Evolutionary conservation across 2,113 vertebrate species (phyloP).

Genomic region (Agelaius tricolor): DNA sequence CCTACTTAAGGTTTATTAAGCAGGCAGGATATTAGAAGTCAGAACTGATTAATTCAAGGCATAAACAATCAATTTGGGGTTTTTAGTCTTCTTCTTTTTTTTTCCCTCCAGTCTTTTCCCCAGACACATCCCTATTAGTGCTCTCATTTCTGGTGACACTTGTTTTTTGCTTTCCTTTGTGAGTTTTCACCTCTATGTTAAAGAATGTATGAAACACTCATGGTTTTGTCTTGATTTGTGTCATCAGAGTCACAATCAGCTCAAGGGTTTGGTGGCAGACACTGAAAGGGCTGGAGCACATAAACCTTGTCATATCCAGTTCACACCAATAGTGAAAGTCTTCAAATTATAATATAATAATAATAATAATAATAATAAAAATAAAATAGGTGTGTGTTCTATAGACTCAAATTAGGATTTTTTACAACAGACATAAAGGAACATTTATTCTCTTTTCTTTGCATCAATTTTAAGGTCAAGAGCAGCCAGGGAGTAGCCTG

Average conservation of each 20-base stretch:
- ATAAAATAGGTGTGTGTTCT: not conserved
- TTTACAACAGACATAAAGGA: not conserved
- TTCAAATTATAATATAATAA: not conserved
- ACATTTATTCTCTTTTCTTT: not conserved
- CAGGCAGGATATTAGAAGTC: conserved; percentile 45
- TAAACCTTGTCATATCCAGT: not conserved
- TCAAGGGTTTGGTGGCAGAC: not conserved
- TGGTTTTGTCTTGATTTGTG: not conserved
- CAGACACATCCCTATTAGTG: not conserved
- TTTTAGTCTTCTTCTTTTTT: not conserved
- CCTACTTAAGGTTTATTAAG: conserved; percentile 37
- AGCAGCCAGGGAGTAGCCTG: not conserved
- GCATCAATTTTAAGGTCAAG: not conserved
- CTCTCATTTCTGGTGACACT: not conserved
- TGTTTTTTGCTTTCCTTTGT: not conserved
- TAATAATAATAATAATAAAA: not conserved
- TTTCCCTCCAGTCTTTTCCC: not conserved
- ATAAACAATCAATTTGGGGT: not conserved
- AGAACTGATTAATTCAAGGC: conserved; percentile 29
- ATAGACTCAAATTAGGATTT: not conserved
- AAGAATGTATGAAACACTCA: not conserved
- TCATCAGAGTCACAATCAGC: rapidly evolving
- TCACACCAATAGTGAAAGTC: not conserved
- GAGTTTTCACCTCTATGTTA: not conserved
- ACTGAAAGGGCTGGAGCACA: not conserved